Evolutionary conservation across 2,888 invertebrate genomes (phyloP), one percentile per base, ranked within the genome.

Genomic region (Caenorhabditis imperialis): DNA sequence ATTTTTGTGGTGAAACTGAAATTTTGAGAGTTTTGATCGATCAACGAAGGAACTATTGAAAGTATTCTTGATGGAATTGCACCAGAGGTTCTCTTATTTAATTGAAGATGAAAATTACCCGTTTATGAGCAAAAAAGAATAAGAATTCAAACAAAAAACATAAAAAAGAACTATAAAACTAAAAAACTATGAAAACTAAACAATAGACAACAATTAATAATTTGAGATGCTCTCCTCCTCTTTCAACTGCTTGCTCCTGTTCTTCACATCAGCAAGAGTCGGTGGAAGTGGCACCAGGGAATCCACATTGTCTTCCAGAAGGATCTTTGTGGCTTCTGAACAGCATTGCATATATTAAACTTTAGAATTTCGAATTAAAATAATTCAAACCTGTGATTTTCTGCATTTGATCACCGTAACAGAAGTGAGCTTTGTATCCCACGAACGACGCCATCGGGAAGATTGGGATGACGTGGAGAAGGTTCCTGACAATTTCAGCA

Each of bases 351-450:
- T n/a, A 45, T 30, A 30, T 30, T 30, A 30, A 30, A 7, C 10
- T 30, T 18, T 16, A 55, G 8, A 22, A 8, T 14, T 14, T 23
- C 10, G 16, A 22, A 38, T 25, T 30, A 35, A 25, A 14, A 22
- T 33, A n/a, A n/a, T n/a, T n/a, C n/a, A n/a, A n/a, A 69, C 77
- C 75, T 16, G 69, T 50, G 23, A 80, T 76, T 16, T 62, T 55
- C 20, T 71, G 23, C 44, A 70, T 16, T 51, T 82, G 80, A 71
- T 75, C 65, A 22, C 82, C 82, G 62, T 81, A 82, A 58, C 77
- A 76, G 42, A 71, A 75, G 51, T 82, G 78, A 3, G 80, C 72
- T 42, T 79, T 81, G 75, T 81, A 81, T 23, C 78, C 82, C 37
- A 82, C 20, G 67, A 69, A 82, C 16, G 80, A 75, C 1, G 78